These are phyloP conservation scores for Ceramica pisi DNA, from an alignment of 2,888 invertebrate genomes.

Conservation along the genomic window DNA sequence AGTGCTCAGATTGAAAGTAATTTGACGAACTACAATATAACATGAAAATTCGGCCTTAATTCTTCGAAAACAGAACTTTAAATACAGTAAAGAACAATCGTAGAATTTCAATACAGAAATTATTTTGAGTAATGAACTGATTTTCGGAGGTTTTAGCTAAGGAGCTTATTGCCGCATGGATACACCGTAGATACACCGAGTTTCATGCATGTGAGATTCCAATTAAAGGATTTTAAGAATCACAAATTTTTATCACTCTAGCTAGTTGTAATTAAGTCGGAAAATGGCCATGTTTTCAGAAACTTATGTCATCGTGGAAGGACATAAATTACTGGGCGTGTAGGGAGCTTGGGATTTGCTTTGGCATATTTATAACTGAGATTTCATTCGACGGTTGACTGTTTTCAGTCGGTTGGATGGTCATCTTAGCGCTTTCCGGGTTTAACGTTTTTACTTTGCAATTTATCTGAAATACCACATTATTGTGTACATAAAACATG, in stretches of 20 bases:
- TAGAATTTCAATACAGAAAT: not conserved
- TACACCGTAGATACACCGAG: not conserved
- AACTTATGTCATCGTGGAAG: slow-evolving; percentile 13
- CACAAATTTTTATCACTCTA: slow-evolving; percentile 23
- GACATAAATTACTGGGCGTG: slow-evolving; percentile 35
- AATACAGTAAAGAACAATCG: not conserved
- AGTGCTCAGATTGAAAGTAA: not conserved
- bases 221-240: slow-evolving; percentile 22
- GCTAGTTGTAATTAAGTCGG: slow-evolving; percentile 38
- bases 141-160: slow-evolving; percentile 11
- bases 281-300: slow-evolving; percentile 29
- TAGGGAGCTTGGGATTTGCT: slow-evolving; percentile 14
- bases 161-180: slow-evolving; percentile 29
- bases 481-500: not conserved
- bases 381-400: slow-evolving; percentile 12
- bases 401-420: not conserved
- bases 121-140: slow-evolving; percentile 7
- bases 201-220: slow-evolving; percentile 16
- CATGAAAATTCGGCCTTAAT: not conserved
- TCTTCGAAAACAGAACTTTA: not conserved
- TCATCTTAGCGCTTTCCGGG: not conserved
- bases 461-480: not conserved
- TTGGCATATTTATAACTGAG: slow-evolving; percentile 29
- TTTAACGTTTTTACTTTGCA: not conserved
- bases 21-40: not conserved